Conservation (phyloP, 2,113 vertebrate genomes). For the Sebastes schlegelii region DNA sequence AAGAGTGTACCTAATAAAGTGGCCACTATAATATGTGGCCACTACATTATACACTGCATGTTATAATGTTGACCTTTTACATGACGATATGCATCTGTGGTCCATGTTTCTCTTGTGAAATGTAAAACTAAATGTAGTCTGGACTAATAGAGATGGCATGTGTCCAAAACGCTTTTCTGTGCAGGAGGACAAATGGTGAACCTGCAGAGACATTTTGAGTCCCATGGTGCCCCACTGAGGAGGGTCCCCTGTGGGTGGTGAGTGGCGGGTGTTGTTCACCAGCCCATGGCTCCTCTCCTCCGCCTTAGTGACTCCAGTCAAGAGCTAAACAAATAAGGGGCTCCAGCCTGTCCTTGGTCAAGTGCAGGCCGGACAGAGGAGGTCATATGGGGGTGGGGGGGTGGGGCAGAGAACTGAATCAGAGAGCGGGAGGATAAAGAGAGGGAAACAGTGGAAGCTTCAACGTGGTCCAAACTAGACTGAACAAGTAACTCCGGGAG, state of each 20-base stretch:
- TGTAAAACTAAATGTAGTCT: not conserved
- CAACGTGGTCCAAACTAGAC: not conserved
- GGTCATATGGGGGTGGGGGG: conserved; percentile 9
- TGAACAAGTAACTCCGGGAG: not conserved
- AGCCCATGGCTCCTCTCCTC: conserved; percentile 41
- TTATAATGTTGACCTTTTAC: not conserved
- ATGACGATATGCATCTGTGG: not conserved
- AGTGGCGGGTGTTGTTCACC: conserved; percentile 31
- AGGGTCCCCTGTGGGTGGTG: conserved; percentile 4
- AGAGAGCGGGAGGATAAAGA: conserved; percentile 1
- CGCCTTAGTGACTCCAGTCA: conserved; percentile 69
- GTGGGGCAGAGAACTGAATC: not conserved
- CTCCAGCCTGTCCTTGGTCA: conserved; percentile 79
- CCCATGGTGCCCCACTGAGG: not conserved
- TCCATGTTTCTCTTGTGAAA: not conserved
- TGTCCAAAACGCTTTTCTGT: not conserved
- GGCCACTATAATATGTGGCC: no score
- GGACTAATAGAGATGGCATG: not conserved
- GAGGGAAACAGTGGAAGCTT: not conserved
- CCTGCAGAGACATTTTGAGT: not conserved
- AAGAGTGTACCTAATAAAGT: no score
- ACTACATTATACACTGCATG: no score
- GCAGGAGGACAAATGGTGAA: not conserved
- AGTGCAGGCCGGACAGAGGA: conserved; percentile 51
- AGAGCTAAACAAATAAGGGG: conserved; percentile 79